These are phyloP conservation scores for Scaptomyza graminum DNA, from an alignment of 1,140 invertebrate genomes.

Conservation along the genomic window DNA sequence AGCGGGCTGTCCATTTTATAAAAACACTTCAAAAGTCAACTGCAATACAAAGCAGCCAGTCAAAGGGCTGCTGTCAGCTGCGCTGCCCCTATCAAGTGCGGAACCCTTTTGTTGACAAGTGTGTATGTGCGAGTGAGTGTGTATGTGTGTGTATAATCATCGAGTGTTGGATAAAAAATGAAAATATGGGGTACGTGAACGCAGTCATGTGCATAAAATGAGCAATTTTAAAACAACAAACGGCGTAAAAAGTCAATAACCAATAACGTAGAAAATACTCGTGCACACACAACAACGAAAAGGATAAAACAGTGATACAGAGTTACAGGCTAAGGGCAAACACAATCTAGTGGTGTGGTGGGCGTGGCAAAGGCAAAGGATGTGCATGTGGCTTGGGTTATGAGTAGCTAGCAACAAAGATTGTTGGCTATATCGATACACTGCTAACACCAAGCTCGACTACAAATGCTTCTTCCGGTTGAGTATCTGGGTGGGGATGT, in stretches of 20 bases:
- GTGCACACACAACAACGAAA: not conserved
- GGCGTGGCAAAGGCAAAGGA: slow-evolving; percentile 12
- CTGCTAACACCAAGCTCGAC: slow-evolving; percentile 1
- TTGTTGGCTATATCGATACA: not conserved
- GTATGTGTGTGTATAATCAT: slow-evolving; percentile 16
- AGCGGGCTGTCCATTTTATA: slow-evolving; percentile 50
- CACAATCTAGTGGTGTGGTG: not conserved
- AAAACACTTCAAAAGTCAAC: slow-evolving; percentile 45
- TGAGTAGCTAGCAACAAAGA: slow-evolving; percentile 2
- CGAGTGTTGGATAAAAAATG: slow-evolving; percentile 45
- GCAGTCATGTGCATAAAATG: slow-evolving; percentile 66
- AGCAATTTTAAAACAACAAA: slow-evolving; percentile 69
- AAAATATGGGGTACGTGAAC: slow-evolving; percentile 55
- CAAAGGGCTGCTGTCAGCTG: slow-evolving; percentile 30
- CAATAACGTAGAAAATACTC: slow-evolving; percentile 51
- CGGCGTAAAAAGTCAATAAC: slow-evolving; percentile 55
- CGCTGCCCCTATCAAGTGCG: slow-evolving; percentile 22
- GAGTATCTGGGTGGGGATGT: not conserved
- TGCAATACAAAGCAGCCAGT: slow-evolving; percentile 36
- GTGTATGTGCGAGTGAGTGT: slow-evolving; percentile 7
- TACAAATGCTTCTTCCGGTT: not conserved
- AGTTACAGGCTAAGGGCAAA: slow-evolving; percentile 13
- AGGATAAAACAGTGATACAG: slow-evolving; percentile 3
- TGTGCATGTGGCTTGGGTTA: slow-evolving; percentile 7
- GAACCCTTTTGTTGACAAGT: slow-evolving; percentile 33